phyloP scores from a whole-genome alignment of 2,113 vertebrate species.

The Sakesphorus luctuosus region DNA sequence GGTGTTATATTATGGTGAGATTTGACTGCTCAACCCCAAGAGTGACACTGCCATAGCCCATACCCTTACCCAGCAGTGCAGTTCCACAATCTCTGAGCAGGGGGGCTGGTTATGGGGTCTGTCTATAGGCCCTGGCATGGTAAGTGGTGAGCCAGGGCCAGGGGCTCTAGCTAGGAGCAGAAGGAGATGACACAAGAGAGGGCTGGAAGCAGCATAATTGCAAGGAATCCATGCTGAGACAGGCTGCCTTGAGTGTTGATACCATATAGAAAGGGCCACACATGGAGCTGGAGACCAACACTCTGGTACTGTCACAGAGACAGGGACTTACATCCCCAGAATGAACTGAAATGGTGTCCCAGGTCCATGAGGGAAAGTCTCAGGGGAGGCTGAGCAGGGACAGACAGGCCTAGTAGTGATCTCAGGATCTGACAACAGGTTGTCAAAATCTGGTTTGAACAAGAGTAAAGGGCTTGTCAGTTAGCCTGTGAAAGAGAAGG shows the following conservation, averaged over 20 bases:
- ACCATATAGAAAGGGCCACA: background rate
- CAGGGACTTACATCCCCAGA: background rate
- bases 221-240: accelerated
- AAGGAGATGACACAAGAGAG: accelerated
- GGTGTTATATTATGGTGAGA: background rate
- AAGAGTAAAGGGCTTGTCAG: background rate
- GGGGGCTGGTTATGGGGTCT: background rate
- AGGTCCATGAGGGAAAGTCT: accelerated
- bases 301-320: background rate
- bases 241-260: background rate
- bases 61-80: background rate
- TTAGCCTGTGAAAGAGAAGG: background rate
- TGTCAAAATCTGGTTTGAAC: background rate
- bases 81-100: accelerated
- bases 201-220: background rate
- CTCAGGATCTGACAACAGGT: background rate
- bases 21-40: background rate
- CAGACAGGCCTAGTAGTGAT: background rate
- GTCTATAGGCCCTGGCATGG: accelerated
- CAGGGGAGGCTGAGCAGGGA: background rate
- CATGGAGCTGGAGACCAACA: background rate
- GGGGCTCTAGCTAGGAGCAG: background rate
- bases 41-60: accelerated
- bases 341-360: background rate
- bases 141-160: background rate